Percentiles rank a stretch among this genome's conserved stretches.
These are phyloP conservation scores for Lasiurus borealis DNA, from an alignment of 2,113 vertebrate species.

Conservation along the genomic window DNA sequence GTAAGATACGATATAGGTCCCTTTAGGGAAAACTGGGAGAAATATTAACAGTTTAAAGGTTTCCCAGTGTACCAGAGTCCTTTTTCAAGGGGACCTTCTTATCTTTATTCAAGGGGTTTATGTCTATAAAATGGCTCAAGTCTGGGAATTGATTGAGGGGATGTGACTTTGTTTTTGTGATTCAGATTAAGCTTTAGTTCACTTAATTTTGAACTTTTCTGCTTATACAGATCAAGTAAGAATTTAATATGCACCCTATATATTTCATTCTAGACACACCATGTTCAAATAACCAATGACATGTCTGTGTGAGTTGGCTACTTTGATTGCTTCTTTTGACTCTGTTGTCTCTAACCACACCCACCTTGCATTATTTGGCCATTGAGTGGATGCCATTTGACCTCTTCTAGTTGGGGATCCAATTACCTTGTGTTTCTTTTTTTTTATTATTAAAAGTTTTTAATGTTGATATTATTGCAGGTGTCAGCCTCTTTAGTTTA, in stretches of 20 bases:
- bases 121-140: background rate
- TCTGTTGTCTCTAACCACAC: background rate
- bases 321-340: background rate
- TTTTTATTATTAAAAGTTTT: background rate
- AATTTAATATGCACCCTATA: background rate
- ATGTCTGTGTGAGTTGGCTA: background rate
- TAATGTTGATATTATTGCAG: background rate
- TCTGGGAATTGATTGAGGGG: background rate
- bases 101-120: background rate
- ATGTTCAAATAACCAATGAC: background rate
- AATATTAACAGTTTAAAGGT: background rate
- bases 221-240: background rate
- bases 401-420: background rate
- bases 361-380: too few relatives aligned
- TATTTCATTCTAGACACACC: background rate
- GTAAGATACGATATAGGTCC: background rate
- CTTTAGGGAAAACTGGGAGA: background rate
- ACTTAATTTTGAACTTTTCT: background rate
- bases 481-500: background rate
- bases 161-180: background rate
- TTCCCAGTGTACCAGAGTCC: background rate
- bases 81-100: background rate
- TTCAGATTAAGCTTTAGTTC: background rate
- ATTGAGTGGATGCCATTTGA: background rate
- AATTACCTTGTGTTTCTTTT: background rate